Evolutionary conservation across 2,113 vertebrate species (phyloP), one percentile per base, ranked within the genome.

Genomic region (Hyperopisus bebe): DNA sequence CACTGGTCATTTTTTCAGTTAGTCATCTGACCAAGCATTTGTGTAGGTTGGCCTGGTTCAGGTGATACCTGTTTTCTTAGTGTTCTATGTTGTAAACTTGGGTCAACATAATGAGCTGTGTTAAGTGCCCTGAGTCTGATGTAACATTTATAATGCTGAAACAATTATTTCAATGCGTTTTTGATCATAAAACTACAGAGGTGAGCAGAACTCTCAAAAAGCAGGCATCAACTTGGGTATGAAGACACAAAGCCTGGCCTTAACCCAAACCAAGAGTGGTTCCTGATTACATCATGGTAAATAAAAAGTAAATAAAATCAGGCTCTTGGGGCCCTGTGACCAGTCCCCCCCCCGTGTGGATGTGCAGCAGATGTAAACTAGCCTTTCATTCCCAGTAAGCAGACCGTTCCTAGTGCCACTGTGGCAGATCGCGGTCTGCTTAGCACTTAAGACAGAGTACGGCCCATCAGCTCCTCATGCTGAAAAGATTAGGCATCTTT

Each of bases 261-360:
- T 8, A 17, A 42, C 11, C 74, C 74, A 80, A 42, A 80, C 35
- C 15, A 15, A 80, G 74, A 80, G 74, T 42, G 31, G 13, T 80
- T 80, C 35, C 35, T 80, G 74, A 80, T 80, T 80, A 42, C 35
- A 42, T 80, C 74, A 80, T 42, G 35, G 74, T 80, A 80, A 80
- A 80, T 80, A 80, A 35, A 80, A 80, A 80, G 74, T 39, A 80
- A 80, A 80, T 80, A 80, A 80, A 80, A 80, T 80, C 74, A 35
- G 15, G 35, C 74, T 42, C 74, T 39, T 42, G 31, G 74, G 35
- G 31, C 74, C 35, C 74, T 15, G 17, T 42, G 31, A 8, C 15
- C 74, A 80, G 74, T 7, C 0, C 70, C 31, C 19, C 19, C 51
- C 51, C 31, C 6, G 5, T 19, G 74, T 84, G 21, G 17, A 47